Base-by-base conservation (phyloP, 2,113 vertebrate genomes). In the Lanius collurio region DNA sequence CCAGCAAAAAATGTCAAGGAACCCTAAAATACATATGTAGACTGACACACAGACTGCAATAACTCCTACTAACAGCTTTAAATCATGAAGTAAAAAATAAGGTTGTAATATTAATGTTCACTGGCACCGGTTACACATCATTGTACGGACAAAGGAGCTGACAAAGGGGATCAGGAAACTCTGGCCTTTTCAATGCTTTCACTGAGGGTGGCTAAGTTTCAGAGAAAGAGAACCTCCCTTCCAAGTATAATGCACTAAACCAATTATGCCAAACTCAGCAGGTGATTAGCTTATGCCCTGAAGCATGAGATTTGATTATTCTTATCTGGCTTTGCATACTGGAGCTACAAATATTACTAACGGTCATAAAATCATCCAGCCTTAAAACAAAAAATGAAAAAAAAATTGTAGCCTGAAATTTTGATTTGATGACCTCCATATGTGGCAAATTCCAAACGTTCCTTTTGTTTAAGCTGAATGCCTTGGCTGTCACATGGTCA, bases 281-380 rank as follows among this genome's bases (percentile, higher is more conserved):
- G 88, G 83, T 96, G 96, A 96, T 93, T 96, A 94, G 93, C 73
- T 93, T 75, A 95, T 78, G 92, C 92, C 90, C 85, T 92, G 93
- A 95, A 94, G 96, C 94, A 96, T 95, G 82, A 91, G 90, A 97
- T 94, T 93, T 88, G 91, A 96, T 95, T 96, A 95, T 95, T 94
- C 84, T 95, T 94, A 94, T 93, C 93, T 93, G 81, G 44, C 71
- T 91, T 90, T 86, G 87, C 90, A 78, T 91, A 86, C 85, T 23
- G 18, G 57, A 88, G 82, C 60, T 77, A 90, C 71, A 93, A 94
- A 91, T 86, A 95, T 69, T 94, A 91, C 63, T 94, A 93, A 94
- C 0, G 2, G 85, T 41, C 87, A 93, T 90, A 93, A 95, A 96
- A 94, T 80, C 75, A 85, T 44, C 42, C 71, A 88, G 50, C 31